Evolutionary conservation across 2,113 vertebrate species (phyloP).

Genomic region (Oncorhynchus mykiss): DNA sequence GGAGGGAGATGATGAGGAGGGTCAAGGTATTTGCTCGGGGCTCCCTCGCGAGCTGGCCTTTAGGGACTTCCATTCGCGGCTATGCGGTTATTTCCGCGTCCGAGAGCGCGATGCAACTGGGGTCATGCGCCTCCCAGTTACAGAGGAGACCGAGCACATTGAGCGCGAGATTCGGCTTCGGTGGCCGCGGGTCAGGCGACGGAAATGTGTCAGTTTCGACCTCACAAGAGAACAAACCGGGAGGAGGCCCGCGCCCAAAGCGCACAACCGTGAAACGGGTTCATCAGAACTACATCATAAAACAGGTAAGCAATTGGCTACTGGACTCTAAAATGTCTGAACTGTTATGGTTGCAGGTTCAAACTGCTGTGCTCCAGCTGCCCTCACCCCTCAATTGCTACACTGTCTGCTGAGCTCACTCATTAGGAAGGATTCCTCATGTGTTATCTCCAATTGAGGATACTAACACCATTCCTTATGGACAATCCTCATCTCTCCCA

Average conservation of each 20-base stretch:
- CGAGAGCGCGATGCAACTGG: conserved; percentile 25
- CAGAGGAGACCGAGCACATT: conserved; percentile 73
- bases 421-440: no score
- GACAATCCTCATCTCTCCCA: neutral
- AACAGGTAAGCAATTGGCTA: conserved; percentile 48
- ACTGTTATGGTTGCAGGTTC: no score
- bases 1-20: neutral
- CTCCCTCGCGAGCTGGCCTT: conserved; percentile 67
- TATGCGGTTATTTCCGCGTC: conserved; percentile 72
- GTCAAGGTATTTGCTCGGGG: conserved; percentile 30
- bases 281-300: conserved; percentile 13
- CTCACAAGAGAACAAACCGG: conserved; percentile 40
- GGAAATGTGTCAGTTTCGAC: conserved; percentile 73
- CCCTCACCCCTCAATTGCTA: no score
- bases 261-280: neutral
- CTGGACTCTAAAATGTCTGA: no score
- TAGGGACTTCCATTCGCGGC: conserved; percentile 74
- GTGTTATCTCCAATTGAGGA: no score
- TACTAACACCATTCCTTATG: no score
- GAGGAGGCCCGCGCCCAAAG: neutral
- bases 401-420: no score
- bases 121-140: conserved; percentile 58
- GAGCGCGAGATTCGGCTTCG: conserved; percentile 72
- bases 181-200: conserved; percentile 69
- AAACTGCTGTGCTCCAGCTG: no score